Evolutionary conservation across 2,888 invertebrate species (phyloP), one percentile per base, ranked within the genome.

Genomic region (Cantharis rufa): DNA sequence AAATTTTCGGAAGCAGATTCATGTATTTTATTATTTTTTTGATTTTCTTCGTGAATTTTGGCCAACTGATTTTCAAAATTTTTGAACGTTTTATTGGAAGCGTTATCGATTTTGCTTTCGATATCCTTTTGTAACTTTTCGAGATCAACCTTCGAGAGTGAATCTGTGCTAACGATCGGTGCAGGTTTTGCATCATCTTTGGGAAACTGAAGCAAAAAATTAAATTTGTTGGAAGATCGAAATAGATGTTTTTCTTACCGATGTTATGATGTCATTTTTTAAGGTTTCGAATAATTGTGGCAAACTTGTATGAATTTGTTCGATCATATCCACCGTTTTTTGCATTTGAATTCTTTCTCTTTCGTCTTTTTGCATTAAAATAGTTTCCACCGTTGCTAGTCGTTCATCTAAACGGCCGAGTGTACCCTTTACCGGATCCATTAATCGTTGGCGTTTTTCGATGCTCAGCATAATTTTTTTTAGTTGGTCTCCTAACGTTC

Each of bases 401-500:
- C 94, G 90, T 79, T 95, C 95, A 83, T 95, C 95, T 64, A 96
- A 88, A 69, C 94, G 89, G 0, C 91, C 91, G 63, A 95, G 91
- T 75, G 92, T 91, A 10, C 93, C 92, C 81, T 92, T 93, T 69
- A 94, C 89, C 0, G 92, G 93, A 82, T 94, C 94, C 64, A 94
- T 88, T 0, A 91, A 90, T 80, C 93, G 90, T 80, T 94, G 92
- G 72, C 94, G 92, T 86, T 94, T 95, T 80, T 95, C 95, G 69
- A 96, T 86, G 0, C 91, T 89, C 1, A 90, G 88, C 78, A 96
- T 88, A 70, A 93, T 92, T 85, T 93, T 94, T 88, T 95, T 96
- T 71, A 96, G 85, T 81, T 94, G 91, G 75, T 96, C 96, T 0
- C 95, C 95, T 18, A 95, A 88, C 0, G 92, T 92, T 80, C 94